Conservation (phyloP, 1,140 invertebrate species). For the Drusus annulatus region DNA sequence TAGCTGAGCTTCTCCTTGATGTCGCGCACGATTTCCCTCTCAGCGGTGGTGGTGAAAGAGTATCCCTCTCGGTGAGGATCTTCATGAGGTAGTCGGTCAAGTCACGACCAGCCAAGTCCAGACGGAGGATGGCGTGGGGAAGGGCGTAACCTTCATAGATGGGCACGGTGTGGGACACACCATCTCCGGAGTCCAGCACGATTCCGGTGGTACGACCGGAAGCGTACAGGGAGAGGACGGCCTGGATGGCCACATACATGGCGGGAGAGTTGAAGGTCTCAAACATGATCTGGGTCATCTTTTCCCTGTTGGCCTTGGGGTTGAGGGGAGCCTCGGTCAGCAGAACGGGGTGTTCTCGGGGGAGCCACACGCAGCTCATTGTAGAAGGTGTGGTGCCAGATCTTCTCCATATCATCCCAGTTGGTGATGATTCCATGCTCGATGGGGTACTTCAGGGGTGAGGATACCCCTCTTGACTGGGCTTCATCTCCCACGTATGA, state of each 20-base stretch:
- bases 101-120: conserved; percentile 94
- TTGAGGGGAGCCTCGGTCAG: conserved; percentile 90
- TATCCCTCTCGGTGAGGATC: conserved; percentile 97
- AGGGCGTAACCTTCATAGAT: conserved; percentile 87
- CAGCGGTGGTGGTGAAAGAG: conserved; percentile 96
- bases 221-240: conserved; percentile 88
- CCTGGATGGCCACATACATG: conserved; percentile 87
- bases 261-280: conserved; percentile 86
- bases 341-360: conserved; percentile 89
- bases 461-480: conserved; percentile 96
- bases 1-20: conserved; percentile 96
- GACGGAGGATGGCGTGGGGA: conserved; percentile 87
- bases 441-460: conserved; percentile 96
- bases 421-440: conserved; percentile 91
- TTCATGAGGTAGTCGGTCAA: conserved; percentile 97
- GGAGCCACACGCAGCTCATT: conserved; percentile 93
- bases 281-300: conserved; percentile 92
- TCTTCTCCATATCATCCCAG: conserved; percentile 90
- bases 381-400: conserved; percentile 88
- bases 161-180: conserved; percentile 90
- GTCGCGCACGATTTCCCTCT: conserved; percentile 96
- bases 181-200: conserved; percentile 86
- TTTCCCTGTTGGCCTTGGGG: conserved; percentile 86
- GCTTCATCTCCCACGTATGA: conserved; percentile 98
- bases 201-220: conserved; percentile 93